Percentiles rank a stretch among this genome's conserved stretches.
phyloP scores from a whole-genome alignment of 64 coral and sea anemone genomes.

The Stichodactyla mertensii region DNA sequence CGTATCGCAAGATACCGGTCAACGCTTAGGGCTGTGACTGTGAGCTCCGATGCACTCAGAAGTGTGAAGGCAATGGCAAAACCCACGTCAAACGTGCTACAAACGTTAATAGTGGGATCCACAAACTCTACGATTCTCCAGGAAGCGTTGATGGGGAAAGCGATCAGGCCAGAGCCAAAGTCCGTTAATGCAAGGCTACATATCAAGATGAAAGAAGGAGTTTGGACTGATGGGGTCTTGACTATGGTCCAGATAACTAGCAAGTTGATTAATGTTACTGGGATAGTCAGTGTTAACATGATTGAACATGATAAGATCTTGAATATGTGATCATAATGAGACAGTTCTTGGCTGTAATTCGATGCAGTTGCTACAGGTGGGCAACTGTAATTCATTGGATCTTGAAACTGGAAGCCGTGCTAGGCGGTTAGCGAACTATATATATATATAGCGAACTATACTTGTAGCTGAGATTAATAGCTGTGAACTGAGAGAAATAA shows the following conservation, averaged over 20 bases:
- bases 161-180: not conserved
- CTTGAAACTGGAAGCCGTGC: not conserved
- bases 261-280: not conserved
- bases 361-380: not conserved
- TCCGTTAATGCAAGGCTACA: slow-evolving; percentile 7
- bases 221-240: not conserved
- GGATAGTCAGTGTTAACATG: not conserved
- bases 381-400: slow-evolving; percentile 4
- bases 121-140: not conserved
- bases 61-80: not conserved
- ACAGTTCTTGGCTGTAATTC: not conserved
- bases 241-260: not conserved
- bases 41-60: slow-evolving; percentile 1
- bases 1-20: slow-evolving; percentile 4
- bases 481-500: too few species aligned
- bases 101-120: not conserved
- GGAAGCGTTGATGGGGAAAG: not conserved
- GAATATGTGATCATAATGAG: not conserved
- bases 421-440: too few species aligned
- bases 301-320: not conserved
- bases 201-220: slow-evolving; percentile 2
- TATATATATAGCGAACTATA: too few species aligned
- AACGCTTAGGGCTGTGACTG: not conserved
- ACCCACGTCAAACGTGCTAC: not conserved
- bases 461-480: too few species aligned